Percentiles rank a stretch among this genome's conserved stretches.
These are phyloP conservation scores for Eristalis tenax DNA, from an alignment of 2,888 invertebrate species.

Conservation along the genomic window DNA sequence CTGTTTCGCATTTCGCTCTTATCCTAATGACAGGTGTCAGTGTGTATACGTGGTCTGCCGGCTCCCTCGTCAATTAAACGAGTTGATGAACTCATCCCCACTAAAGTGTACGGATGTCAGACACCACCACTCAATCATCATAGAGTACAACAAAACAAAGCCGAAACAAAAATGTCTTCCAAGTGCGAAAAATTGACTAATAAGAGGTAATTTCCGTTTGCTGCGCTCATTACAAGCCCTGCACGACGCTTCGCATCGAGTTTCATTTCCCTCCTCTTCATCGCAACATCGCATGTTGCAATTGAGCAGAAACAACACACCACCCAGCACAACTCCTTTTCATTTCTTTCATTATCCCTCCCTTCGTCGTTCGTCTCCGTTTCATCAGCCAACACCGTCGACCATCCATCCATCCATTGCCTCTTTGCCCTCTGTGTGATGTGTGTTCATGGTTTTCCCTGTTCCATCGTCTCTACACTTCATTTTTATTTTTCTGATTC, in stretches of 20 bases:
- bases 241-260: slow-evolving; percentile 5
- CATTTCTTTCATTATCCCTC: background rate
- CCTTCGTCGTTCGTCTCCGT: background rate
- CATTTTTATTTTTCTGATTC: slow-evolving; percentile 10
- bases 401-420: background rate
- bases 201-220: slow-evolving; percentile 64
- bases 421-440: background rate
- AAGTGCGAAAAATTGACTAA: slow-evolving; percentile 54
- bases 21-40: background rate
- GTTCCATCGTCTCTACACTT: slow-evolving; percentile 6
- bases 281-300: background rate
- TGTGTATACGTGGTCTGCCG: background rate
- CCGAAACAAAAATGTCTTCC: slow-evolving; percentile 61
- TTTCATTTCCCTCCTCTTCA: slow-evolving; percentile 12
- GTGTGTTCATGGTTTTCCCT: background rate
- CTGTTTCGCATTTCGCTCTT: background rate
- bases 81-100: background rate
- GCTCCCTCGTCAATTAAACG: background rate
- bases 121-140: background rate
- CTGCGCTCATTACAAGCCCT: slow-evolving; percentile 26
- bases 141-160: background rate
- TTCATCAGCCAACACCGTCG: background rate
- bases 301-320: background rate
- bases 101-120: background rate
- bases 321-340: background rate